Evolutionary conservation across 2,113 vertebrate genomes (phyloP).

Genomic region (Rafetus swinhoei): DNA sequence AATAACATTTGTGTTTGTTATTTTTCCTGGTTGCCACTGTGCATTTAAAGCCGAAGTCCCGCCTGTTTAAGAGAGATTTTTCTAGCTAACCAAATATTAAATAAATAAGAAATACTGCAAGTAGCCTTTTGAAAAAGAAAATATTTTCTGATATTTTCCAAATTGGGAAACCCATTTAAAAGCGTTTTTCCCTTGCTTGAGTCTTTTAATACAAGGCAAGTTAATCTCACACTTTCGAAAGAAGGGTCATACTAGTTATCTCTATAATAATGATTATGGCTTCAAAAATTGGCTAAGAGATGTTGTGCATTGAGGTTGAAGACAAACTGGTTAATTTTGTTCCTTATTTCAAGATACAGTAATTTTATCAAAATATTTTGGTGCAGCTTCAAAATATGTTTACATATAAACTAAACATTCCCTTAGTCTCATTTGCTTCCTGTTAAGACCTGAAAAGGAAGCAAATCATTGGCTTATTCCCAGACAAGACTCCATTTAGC

Average conservation of each 20-base stretch:
- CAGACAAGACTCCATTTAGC: not conserved
- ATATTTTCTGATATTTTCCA: not conserved
- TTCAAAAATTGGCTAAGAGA: not conserved
- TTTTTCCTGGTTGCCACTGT: not conserved
- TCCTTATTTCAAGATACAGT: not conserved
- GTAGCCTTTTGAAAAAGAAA: not conserved
- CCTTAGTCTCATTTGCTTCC: not conserved
- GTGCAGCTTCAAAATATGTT: too few relatives aligned
- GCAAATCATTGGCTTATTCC: not conserved
- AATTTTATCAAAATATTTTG: not conserved
- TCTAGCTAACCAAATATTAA: not conserved
- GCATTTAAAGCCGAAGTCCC: not conserved
- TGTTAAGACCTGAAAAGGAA: not conserved
- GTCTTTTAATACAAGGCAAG: not conserved
- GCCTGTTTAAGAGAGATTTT: not conserved
- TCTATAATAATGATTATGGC: not conserved
- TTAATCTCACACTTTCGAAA: slow-evolving; percentile 10
- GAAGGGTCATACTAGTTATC: not conserved
- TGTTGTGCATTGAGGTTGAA: not conserved
- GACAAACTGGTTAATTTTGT: not conserved
- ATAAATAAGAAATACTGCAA: not conserved
- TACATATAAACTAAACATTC: too few relatives aligned
- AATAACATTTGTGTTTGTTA: not conserved
- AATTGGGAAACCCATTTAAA: not conserved
- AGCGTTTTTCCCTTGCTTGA: not conserved